phyloP scores from a whole-genome alignment of 2,888 invertebrate genomes.

The Cremastinae sp. region DNA sequence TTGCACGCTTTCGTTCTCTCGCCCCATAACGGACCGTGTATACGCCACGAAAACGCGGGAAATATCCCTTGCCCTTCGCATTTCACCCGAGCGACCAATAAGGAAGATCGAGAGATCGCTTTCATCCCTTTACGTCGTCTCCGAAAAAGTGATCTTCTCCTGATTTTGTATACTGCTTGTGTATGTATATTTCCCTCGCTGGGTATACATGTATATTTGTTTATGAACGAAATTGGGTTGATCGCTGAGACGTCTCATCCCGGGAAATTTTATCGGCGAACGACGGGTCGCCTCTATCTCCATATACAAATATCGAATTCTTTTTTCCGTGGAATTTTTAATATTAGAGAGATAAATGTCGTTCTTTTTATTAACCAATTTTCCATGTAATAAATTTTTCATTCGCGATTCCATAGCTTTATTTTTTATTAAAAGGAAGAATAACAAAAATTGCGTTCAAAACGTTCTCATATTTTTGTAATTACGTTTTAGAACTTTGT shows the following conservation, averaged over 20 bases:
- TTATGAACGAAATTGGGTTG: slow-evolving; percentile 34
- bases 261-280: slow-evolving; percentile 33
- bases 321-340: slow-evolving; percentile 1
- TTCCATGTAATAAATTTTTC: too few relatives aligned
- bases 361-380: too few relatives aligned
- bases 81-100: slow-evolving; percentile 26
- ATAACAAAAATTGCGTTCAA: too few relatives aligned
- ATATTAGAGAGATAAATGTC: too few relatives aligned
- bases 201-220: background rate
- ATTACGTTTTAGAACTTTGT: too few relatives aligned
- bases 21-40: slow-evolving; percentile 16
- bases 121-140: slow-evolving; percentile 37
- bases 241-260: slow-evolving; percentile 38
- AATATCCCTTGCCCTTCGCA: slow-evolving; percentile 24
- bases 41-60: slow-evolving; percentile 56
- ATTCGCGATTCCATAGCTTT: too few relatives aligned
- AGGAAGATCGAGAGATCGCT: slow-evolving; percentile 55
- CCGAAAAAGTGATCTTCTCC: slow-evolving; percentile 25
- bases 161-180: slow-evolving; percentile 10
- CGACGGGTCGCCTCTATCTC: background rate
- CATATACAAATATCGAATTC: background rate
- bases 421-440: too few relatives aligned
- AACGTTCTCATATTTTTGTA: too few relatives aligned
- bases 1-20: slow-evolving; percentile 36
- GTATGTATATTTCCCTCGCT: slow-evolving; percentile 15